Percentiles rank a stretch among this genome's conserved stretches.
These are phyloP conservation scores for Encarsia formosa DNA, from an alignment of 2,888 invertebrate genomes.

Conservation along the genomic window DNA sequence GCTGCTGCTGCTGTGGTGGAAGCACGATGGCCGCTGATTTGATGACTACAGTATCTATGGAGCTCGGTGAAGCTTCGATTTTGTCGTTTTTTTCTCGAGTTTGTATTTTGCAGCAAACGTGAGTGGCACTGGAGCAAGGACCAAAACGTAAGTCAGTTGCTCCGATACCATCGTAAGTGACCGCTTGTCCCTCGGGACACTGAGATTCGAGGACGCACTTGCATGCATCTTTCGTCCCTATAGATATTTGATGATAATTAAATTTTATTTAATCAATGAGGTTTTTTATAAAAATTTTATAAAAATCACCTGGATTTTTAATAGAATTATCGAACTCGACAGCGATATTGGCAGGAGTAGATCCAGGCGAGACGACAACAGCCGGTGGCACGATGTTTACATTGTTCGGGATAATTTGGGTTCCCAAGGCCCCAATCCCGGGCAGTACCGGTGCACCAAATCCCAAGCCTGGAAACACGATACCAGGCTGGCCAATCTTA, in stretches of 20 bases:
- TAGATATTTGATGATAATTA: too few species aligned
- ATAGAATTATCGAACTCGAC: too few species aligned
- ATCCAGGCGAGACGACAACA: too few species aligned
- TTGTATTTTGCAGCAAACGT: conserved; percentile 40
- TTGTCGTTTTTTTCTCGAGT: not conserved
- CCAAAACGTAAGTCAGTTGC: conserved; percentile 43
- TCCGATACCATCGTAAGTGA: conserved; percentile 36
- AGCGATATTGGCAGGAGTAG: too few species aligned
- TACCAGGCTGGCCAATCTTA: too few species aligned
- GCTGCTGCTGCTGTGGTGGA: not conserved
- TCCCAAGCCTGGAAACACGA: too few species aligned
- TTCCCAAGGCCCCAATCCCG: too few species aligned
- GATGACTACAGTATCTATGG: not conserved
- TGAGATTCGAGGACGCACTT: conserved; percentile 37
- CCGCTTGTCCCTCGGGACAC: conserved; percentile 35
- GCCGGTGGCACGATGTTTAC: too few species aligned
- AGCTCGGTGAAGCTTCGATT: not conserved
- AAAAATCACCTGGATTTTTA: conserved; percentile 9
- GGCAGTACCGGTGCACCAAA: too few species aligned
- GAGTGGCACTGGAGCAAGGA: conserved; percentile 41
- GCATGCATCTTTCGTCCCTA: conserved; percentile 41
- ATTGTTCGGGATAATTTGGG: too few species aligned
- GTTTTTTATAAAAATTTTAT: too few species aligned
- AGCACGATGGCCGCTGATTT: not conserved
- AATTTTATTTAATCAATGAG: too few species aligned